Conservation (phyloP, 92 coral and sea anemone genomes). For the Epizoanthus scotinus region DNA sequence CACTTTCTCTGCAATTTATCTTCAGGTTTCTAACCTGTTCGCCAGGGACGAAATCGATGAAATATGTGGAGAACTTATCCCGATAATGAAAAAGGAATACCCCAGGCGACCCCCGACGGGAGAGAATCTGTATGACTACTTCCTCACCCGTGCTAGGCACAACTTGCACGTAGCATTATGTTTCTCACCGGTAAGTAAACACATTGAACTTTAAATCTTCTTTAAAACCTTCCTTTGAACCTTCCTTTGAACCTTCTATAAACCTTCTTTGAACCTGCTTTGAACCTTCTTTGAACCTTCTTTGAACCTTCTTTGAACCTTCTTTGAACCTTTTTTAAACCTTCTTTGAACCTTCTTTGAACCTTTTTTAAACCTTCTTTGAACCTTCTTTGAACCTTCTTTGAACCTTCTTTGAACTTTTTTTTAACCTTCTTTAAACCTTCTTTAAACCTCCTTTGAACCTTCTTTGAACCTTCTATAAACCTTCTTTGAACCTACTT, state of each 20-base stretch:
- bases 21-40: constrained; percentile 84
- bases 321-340: not conserved
- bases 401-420: too few relatives aligned
- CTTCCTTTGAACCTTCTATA: too few relatives aligned
- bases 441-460: too few relatives aligned
- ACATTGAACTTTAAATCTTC: too few relatives aligned
- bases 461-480: too few relatives aligned
- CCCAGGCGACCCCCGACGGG: constrained; percentile 99
- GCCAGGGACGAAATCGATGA: constrained; percentile 98
- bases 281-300: not conserved
- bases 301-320: too few relatives aligned
- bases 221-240: too few relatives aligned
- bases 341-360: too few relatives aligned
- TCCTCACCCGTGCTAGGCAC: constrained; percentile 93
- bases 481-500: too few relatives aligned
- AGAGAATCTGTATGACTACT: constrained; percentile 92
- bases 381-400: not conserved
- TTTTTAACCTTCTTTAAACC: too few relatives aligned
- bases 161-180: constrained; percentile 91
- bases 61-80: constrained; percentile 92
- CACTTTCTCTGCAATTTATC: constrained; percentile 11
- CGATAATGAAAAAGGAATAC: constrained; percentile 94
- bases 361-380: too few relatives aligned
- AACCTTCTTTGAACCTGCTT: too few relatives aligned
- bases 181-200: constrained; percentile 86